Conservation (phyloP, 2,113 vertebrate genomes). For the Nibea coibor region DNA sequence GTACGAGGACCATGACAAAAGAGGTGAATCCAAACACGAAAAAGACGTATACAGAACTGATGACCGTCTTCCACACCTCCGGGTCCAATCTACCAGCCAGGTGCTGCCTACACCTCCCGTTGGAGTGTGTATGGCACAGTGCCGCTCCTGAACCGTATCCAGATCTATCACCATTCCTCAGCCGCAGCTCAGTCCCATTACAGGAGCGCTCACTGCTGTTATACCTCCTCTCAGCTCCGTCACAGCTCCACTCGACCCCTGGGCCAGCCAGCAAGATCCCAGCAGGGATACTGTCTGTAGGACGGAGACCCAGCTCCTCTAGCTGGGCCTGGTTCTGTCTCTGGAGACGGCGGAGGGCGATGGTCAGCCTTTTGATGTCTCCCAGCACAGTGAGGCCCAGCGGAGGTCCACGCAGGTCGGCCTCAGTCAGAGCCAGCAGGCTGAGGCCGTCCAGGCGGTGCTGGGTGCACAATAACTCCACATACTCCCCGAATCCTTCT, state of each 20-base stretch:
- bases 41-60: conserved; percentile 93
- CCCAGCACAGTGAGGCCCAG: conserved; percentile 93
- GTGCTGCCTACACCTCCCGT: conserved; percentile 88
- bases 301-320: conserved; percentile 88
- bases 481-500: conserved; percentile 93
- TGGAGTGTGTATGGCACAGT: conserved; percentile 87
- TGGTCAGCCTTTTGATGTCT: conserved; percentile 93
- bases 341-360: conserved; percentile 91
- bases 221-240: conserved; percentile 80
- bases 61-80: conserved; percentile 95
- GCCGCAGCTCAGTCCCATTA: conserved; percentile 70
- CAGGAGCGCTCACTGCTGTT: conserved; percentile 81
- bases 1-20: conserved; percentile 97
- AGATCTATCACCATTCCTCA: conserved; percentile 83
- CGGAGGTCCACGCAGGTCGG: conserved; percentile 93
- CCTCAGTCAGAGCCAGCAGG: conserved; percentile 92
- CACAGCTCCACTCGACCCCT: conserved; percentile 30
- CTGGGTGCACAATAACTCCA: conserved; percentile 88
- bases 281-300: conserved; percentile 62
- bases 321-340: conserved; percentile 87
- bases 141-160: conserved; percentile 76
- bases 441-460: conserved; percentile 94
- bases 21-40: conserved; percentile 96
- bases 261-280: neutral
- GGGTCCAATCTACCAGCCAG: conserved; percentile 88